Percentiles rank a stretch among this genome's conserved stretches.
Conservation (phyloP, 2,797 vertebrate species). For the Vultur gryphus region DNA sequence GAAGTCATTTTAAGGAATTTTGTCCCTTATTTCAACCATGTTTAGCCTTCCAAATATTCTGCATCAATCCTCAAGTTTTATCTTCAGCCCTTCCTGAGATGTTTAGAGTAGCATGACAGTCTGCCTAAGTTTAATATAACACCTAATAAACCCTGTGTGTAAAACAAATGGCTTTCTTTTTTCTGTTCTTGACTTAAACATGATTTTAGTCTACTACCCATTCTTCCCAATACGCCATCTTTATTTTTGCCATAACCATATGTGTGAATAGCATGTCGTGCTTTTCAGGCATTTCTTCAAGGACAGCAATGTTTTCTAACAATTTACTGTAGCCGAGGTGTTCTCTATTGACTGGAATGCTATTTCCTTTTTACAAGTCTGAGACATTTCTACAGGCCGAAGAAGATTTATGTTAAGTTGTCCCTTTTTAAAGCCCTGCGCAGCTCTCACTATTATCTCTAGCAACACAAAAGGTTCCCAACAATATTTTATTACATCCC, state of each 20-base stretch:
- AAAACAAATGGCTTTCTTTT: background rate
- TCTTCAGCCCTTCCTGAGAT: background rate
- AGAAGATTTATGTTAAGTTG: background rate
- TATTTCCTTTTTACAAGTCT: background rate
- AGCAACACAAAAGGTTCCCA: background rate
- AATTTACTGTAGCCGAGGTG: background rate
- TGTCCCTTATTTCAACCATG: background rate
- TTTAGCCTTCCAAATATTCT: background rate
- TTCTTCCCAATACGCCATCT: background rate
- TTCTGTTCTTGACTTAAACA: background rate
- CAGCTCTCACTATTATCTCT: background rate
- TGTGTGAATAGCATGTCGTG: background rate
- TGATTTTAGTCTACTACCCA: rapidly evolving
- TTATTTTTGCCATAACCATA: background rate
- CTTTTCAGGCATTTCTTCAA: background rate
- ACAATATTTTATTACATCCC: background rate
- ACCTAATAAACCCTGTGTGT: background rate
- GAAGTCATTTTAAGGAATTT: background rate
- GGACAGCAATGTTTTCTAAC: background rate
- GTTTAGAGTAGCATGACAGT: rapidly evolving
- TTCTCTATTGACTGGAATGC: rapidly evolving
- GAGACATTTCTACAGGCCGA: background rate
- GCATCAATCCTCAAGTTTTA: background rate
- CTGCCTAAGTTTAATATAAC: background rate
- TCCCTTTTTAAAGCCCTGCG: background rate